A percentile compares a stretch with the other conserved stretches of the same genome.
These are phyloP conservation scores for Diarsia rubi DNA, from an alignment of 2,888 invertebrate species.

Conservation along the genomic window DNA sequence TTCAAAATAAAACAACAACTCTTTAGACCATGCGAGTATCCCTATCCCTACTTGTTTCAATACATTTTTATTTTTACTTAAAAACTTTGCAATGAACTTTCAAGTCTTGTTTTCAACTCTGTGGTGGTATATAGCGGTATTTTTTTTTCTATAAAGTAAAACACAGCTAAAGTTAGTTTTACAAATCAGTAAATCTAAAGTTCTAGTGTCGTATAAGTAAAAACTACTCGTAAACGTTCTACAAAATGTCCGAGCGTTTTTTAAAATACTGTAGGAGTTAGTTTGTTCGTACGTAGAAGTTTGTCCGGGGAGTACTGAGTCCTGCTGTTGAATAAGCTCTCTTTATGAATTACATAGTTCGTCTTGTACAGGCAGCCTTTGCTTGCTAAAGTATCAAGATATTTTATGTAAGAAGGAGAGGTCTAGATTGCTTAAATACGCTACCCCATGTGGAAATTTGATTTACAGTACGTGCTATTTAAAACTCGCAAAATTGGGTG, in stretches of 20 bases:
- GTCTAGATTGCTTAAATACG: too few species aligned
- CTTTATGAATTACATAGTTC: background rate
- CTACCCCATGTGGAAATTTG: too few species aligned
- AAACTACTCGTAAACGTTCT: background rate
- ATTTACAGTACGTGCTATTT: too few species aligned
- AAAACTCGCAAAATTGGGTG: too few species aligned
- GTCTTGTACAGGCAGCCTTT: background rate
- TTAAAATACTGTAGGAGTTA: background rate
- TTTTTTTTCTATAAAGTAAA: background rate
- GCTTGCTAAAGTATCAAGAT: background rate
- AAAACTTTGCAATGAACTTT: background rate
- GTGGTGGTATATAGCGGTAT: too few species aligned
- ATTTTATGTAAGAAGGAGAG: too few species aligned
- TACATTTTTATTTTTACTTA: too few species aligned
- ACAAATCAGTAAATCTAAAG: background rate
- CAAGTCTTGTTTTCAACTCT: background rate
- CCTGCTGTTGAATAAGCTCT: background rate
- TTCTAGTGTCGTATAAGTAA: background rate
- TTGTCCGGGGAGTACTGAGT: background rate
- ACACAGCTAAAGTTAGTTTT: constrained; percentile 2
- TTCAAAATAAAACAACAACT: too few species aligned
- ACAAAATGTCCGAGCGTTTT: background rate
- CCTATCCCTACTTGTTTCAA: background rate
- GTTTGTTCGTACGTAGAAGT: background rate
- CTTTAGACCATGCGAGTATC: too few species aligned